These are phyloP conservation scores for Ptychodera flava DNA, from an alignment of 35 echinoderm and acorn worm genomes.

Conservation along the genomic window DNA sequence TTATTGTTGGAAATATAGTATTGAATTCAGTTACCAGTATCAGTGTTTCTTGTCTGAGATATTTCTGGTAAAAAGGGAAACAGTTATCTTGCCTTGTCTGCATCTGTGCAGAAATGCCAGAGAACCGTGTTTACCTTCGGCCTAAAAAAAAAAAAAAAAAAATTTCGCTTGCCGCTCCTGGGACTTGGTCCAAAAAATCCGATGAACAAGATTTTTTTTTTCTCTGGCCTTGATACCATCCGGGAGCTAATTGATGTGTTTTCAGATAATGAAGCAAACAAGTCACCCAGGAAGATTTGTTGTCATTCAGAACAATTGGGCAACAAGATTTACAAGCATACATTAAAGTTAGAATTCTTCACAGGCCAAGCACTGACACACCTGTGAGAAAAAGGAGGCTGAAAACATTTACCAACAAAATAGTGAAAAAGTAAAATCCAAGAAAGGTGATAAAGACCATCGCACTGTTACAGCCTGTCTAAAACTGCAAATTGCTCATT, in stretches of 20 bases:
- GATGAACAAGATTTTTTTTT: too few species aligned
- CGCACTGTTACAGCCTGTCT: conserved; percentile 47
- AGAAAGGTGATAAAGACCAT: conserved; percentile 57
- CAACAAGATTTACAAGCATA: conserved; percentile 9
- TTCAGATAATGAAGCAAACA: neutral
- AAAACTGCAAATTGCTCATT: conserved; percentile 43
- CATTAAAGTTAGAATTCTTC: conserved; percentile 35
- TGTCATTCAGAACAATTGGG: conserved; percentile 37
- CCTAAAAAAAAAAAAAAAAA: too few species aligned
- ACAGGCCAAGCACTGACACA: conserved; percentile 17
- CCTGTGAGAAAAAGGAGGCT: conserved; percentile 30
- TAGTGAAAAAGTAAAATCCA: conserved; percentile 32
- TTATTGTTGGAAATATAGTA: conserved; percentile 12
- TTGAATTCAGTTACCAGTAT: too few species aligned
- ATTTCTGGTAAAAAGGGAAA: too few species aligned
- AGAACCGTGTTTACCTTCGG: too few species aligned
- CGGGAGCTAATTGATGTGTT: conserved; percentile 28
- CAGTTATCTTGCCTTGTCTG: too few species aligned
- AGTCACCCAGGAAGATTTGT: conserved; percentile 25
- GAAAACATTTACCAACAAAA: conserved; percentile 43
- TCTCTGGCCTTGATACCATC: too few species aligned
- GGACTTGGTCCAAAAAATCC: too few species aligned
- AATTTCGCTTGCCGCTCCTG: too few species aligned
- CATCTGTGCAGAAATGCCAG: too few species aligned
- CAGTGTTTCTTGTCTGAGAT: too few species aligned